Conservation (phyloP, 1,140 invertebrate genomes). For the Drosophila ambigua region DNA sequence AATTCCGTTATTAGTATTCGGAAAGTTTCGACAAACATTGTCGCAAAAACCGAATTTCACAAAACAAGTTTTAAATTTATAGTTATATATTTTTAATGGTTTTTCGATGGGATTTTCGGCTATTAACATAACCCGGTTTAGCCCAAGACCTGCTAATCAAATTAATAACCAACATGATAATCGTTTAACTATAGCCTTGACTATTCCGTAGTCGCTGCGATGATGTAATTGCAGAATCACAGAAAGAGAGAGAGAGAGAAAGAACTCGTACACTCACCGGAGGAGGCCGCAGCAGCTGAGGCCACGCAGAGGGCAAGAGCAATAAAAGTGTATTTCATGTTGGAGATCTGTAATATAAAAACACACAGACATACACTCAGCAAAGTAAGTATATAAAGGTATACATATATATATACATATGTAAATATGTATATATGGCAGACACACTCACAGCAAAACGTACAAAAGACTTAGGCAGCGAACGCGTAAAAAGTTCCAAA, state of each 20-base stretch:
- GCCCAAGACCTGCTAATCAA: constrained; percentile 34
- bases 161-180: constrained; percentile 41
- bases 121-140: constrained; percentile 43
- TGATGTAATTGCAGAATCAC: constrained; percentile 38
- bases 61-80: constrained; percentile 30
- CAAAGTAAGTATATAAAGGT: neutral
- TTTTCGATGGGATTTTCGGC: constrained; percentile 27
- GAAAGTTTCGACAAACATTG: constrained; percentile 48
- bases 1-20: constrained; percentile 20
- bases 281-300: constrained; percentile 52
- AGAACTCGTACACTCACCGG: constrained; percentile 59
- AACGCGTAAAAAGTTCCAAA: constrained; percentile 60
- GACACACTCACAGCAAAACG: constrained; percentile 22
- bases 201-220: constrained; percentile 7
- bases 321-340: constrained; percentile 64
- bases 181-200: constrained; percentile 4
- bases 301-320: constrained; percentile 56
- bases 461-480: constrained; percentile 40
- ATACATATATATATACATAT: too few relatives aligned
- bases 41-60: constrained; percentile 34
- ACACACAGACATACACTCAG: constrained; percentile 17
- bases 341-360: constrained; percentile 28
- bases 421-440: too few relatives aligned
- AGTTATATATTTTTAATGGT: neutral
- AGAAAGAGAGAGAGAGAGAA: neutral